Conservation (phyloP, 2,113 vertebrate species). For the Seriola quinqueradiata region DNA sequence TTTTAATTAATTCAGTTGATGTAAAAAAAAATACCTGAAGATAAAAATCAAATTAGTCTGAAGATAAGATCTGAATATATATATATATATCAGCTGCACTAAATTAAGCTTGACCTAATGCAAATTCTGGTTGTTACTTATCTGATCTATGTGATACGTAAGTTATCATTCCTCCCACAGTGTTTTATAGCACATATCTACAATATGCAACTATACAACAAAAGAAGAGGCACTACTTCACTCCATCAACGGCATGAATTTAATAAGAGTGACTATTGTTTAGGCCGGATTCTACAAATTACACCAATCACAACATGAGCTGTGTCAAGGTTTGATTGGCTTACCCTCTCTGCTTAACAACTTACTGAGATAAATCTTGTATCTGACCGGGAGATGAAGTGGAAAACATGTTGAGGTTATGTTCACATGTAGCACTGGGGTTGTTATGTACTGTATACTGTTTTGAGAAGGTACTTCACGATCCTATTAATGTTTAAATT, state of each 20-base stretch:
- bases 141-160: neutral
- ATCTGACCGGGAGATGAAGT: neutral
- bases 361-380: neutral
- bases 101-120: neutral
- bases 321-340: neutral
- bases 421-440: neutral
- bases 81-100: neutral
- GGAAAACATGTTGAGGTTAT: neutral
- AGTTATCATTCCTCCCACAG: neutral
- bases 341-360: neutral
- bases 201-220: too few species aligned
- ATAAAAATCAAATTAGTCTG: neutral
- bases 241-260: neutral
- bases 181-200: too few species aligned
- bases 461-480: constrained; percentile 16
- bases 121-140: neutral
- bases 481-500: constrained; percentile 5
- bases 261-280: neutral
- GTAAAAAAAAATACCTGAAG: too few species aligned
- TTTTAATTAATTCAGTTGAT: neutral
- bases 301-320: neutral
- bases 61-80: neutral
- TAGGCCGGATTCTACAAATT: neutral
- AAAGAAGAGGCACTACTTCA: too few species aligned
- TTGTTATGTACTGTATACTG: neutral